Percentiles rank a stretch among this genome's conserved stretches.
These are phyloP conservation scores for Salvelinus fontinalis DNA, from an alignment of 2,113 vertebrate species.

Conservation along the genomic window DNA sequence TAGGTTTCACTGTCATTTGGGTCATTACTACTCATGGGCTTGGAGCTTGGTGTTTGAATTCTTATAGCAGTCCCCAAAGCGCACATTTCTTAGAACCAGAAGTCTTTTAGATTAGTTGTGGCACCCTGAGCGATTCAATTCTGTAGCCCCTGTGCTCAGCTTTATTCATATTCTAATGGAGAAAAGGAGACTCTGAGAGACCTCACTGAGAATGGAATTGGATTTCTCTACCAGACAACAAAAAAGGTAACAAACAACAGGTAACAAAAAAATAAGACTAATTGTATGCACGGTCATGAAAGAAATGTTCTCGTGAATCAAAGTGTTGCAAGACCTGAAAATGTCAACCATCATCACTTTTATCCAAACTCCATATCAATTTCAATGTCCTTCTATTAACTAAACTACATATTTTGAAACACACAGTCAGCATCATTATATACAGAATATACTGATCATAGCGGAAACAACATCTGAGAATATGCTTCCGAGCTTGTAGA, in stretches of 20 bases:
- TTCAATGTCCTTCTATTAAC: not conserved
- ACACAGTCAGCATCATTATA: constrained; percentile 1
- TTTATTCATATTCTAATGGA: constrained; percentile 50
- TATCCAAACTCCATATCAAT: not conserved
- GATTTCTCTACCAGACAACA: too few species aligned
- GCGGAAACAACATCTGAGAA: constrained; percentile 50
- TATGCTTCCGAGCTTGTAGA: constrained; percentile 19
- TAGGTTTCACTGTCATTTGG: constrained; percentile 25
- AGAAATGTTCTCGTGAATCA: too few species aligned
- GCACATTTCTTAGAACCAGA: too few species aligned
- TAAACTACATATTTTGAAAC: not conserved
- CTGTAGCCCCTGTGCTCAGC: constrained; percentile 34
- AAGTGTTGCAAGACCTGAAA: not conserved
- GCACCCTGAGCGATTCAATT: not conserved
- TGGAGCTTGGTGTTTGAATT: constrained; percentile 14
- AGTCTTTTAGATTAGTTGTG: too few species aligned
- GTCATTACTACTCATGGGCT: constrained; percentile 31
- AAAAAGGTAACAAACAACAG: too few species aligned
- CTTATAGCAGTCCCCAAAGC: not conserved
- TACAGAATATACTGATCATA: constrained; percentile 12
- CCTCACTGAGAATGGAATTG: too few species aligned
- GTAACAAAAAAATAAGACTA: not conserved
- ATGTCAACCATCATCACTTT: not conserved
- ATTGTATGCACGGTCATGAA: too few species aligned
- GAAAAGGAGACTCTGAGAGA: not conserved